Conservation (phyloP, 2,888 invertebrate species). For the Cremastinae sp. region DNA sequence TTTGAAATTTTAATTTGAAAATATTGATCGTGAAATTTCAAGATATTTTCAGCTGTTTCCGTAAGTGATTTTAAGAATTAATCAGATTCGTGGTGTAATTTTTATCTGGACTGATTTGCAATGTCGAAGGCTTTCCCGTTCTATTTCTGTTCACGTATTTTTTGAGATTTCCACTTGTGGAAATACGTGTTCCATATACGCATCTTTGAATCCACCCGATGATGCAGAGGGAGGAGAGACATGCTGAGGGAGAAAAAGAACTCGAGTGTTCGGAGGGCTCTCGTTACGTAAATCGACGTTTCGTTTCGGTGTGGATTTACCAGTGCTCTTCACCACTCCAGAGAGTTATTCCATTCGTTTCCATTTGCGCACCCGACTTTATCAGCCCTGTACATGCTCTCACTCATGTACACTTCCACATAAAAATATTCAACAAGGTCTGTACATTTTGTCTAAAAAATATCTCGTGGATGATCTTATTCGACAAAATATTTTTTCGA, state of each 20-base stretch:
- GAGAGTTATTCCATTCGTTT: slow-evolving; percentile 45
- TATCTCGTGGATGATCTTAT: no score
- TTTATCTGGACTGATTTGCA: no score
- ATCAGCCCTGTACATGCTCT: not conserved
- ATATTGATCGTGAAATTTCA: no score
- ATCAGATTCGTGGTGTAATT: no score
- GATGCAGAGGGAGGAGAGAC: not conserved
- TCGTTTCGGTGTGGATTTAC: slow-evolving; percentile 56
- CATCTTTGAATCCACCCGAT: slow-evolving; percentile 5
- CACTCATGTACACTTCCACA: not conserved
- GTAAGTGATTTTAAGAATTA: not conserved
- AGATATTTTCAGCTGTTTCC: not conserved
- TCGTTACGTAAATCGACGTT: slow-evolving; percentile 59
- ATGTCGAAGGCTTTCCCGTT: not conserved
- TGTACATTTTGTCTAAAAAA: no score
- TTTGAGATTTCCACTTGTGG: no score
- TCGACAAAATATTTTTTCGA: no score
- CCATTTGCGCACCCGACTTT: slow-evolving; percentile 20
- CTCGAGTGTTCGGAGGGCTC: slow-evolving; percentile 51
- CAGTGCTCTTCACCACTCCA: slow-evolving; percentile 19
- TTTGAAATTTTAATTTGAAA: no score
- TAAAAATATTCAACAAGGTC: no score
- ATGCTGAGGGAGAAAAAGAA: slow-evolving; percentile 13
- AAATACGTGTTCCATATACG: not conserved
- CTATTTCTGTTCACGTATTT: no score